These are phyloP conservation scores for Dicranocentrus wangi DNA, from an alignment of 2,888 invertebrate species.

Conservation along the genomic window DNA sequence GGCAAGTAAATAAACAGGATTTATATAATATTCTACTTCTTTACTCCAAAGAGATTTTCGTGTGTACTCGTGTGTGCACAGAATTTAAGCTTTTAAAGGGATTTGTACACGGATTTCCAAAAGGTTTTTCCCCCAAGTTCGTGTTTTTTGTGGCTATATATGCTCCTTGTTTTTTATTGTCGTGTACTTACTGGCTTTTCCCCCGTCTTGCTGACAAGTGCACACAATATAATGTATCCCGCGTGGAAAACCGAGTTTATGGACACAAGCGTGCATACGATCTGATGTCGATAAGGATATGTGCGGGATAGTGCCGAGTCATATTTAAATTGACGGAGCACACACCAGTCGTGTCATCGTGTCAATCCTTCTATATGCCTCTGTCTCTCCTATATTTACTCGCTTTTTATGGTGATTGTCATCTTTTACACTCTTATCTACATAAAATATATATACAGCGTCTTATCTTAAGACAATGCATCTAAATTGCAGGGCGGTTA, in stretches of 20 bases:
- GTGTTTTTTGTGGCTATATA: too few relatives aligned
- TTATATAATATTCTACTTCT: too few relatives aligned
- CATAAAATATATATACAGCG: too few relatives aligned
- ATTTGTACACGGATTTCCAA: not conserved
- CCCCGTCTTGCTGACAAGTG: not conserved
- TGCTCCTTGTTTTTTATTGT: too few relatives aligned
- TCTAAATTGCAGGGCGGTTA: too few relatives aligned
- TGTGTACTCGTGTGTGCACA: not conserved
- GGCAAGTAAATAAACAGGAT: not conserved
- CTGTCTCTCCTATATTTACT: too few relatives aligned
- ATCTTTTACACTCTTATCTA: too few relatives aligned
- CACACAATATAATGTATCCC: too few relatives aligned
- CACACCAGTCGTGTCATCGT: not conserved
- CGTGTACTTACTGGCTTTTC: not conserved
- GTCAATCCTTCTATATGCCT: not conserved
- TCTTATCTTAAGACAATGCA: too few relatives aligned
- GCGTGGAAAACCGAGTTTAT: not conserved
- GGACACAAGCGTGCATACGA: not conserved
- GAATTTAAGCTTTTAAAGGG: not conserved
- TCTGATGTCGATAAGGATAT: not conserved
- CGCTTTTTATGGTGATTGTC: too few relatives aligned
- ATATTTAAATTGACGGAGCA: constrained; percentile 2
- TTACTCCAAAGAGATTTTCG: too few relatives aligned
- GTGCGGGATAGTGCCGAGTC: not conserved
- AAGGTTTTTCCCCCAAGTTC: not conserved